Evolutionary conservation across 2,113 vertebrate species (phyloP), one percentile per base, ranked within the genome.

Genomic region (Bostrychus sinensis): DNA sequence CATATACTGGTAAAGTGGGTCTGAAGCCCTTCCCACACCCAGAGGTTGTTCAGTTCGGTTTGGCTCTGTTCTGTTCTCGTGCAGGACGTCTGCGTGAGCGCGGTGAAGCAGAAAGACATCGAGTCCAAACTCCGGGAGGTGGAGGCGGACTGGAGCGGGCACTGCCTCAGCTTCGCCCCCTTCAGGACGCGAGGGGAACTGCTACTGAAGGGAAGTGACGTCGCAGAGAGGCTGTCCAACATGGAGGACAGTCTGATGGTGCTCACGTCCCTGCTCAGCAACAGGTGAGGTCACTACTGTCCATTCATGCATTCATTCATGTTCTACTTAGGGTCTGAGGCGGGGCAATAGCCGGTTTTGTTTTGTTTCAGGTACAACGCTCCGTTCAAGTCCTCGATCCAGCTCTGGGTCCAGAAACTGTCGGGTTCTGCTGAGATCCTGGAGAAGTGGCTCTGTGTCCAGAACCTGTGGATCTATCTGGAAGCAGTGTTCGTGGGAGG

Each of bases 381-480:
- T 58, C 93, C 93, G 0, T 94, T 93, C 78, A 95, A 94, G 50
- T 51, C 88, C 13, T 75, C 78, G 22, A 92, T 95, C 75, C 94
- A 95, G 62, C 89, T 91, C 16, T 95, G 94, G 94, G 89, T 94
- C 4, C 93, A 93, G 51, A 94, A 93, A 43, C 65, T 95, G 43
- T 92, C 93, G 53, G 93, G 85, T 81, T 92, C 93, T 45, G 90
- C 89, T 5, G 94, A 95, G 79, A 87, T 94, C 50, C 91, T 94
- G 12, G 94, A 95, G 83, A 93, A 91, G 74, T 95, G 94, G 94
- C 25, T 94, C 56, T 92, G 79, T 1, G 93, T 95, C 14, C 94
- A 95, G 55, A 95, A 95, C 80, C 92, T 95, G 19, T 95, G 94
- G 94, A 91, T 95, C 85, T 95, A 95, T 70, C 90, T 95, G 51